Evolutionary conservation across 2,113 vertebrate species (phyloP), one percentile per base, ranked within the genome.

Genomic region (Semicossyphus pulcher): DNA sequence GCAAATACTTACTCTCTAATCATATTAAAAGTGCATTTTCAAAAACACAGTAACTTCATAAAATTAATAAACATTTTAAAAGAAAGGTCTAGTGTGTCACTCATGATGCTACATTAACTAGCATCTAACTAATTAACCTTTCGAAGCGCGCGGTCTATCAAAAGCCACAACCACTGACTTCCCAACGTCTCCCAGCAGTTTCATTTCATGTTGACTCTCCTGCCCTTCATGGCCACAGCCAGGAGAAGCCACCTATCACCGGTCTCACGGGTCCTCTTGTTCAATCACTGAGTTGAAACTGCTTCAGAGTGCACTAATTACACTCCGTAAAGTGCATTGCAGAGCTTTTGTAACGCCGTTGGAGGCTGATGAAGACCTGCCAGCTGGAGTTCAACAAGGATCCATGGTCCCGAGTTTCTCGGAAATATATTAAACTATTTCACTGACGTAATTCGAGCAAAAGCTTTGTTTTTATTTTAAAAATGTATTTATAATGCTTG

Each of bases 211-310:
- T 69, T 64, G 62, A 21, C 58, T 73, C 72, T 78, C 14, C n/a
- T 64, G 77, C 28, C 66, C 66, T 49, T 75, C 31, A 69, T 68
- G 37, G 76, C 9, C 64, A 20, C 37, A 52, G 74, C 66, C 79
- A 76, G 48, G 53, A 85, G 67, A 66, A 84, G 78, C 31, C 78
- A 65, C 23, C 29, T 10, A 78, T 72, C 78, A 82, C 45, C 25
- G 34, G 71, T 78, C 88, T 88, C 84, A 42, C 4, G 77, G 86
- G 88, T 85, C 71, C 45, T 66, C 70, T 88, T 71, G 80, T 85
- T 85, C 81, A 88, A 77, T 85, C 81, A 83, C 76, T 69, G 64
- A 77, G 78, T 76, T 71, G 63, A 87, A 86, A 76, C 72, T 75
- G 84, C 77, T 58, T 72, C 71, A 52, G 45, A 86, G 75, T 71